Percentiles rank a stretch among this genome's conserved stretches.
phyloP scores from a whole-genome alignment of 2,797 vertebrate species.

The Scolopax bukidnonensis region DNA sequence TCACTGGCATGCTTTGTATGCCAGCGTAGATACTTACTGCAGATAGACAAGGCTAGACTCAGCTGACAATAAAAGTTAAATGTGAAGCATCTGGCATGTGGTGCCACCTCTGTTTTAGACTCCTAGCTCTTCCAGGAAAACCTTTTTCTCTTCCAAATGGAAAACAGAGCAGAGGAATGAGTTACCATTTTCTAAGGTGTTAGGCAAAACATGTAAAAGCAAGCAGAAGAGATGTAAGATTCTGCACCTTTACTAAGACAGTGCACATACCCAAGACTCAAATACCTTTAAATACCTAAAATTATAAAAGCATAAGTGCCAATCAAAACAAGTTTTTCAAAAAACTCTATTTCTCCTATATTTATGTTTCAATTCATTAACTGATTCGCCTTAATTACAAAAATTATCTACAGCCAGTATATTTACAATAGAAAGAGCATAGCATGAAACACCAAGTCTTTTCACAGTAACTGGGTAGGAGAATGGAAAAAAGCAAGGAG shows the following conservation, averaged over 20 bases:
- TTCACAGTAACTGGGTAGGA: background rate
- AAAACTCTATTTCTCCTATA: background rate
- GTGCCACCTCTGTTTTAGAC: background rate
- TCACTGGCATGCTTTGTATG: background rate
- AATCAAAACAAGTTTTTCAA: background rate
- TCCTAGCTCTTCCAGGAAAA: background rate
- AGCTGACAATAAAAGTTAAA: background rate
- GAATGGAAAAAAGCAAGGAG: background rate
- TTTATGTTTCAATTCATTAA: conserved; percentile 9
- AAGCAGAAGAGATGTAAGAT: background rate
- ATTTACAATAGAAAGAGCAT: background rate
- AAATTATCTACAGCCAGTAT: background rate
- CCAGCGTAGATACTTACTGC: background rate
- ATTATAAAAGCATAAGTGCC: background rate
- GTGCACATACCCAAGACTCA: background rate
- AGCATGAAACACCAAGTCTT: background rate
- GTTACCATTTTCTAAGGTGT: background rate
- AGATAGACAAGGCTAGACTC: background rate
- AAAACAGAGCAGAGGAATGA: background rate
- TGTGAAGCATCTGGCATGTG: accelerated
- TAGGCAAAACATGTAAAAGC: background rate
- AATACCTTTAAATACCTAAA: background rate
- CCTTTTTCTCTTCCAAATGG: background rate
- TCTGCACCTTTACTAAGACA: background rate
- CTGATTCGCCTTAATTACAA: background rate